Evolutionary conservation across 2,888 invertebrate genomes (phyloP).

Genomic region (Muschampia plurimacula): DNA sequence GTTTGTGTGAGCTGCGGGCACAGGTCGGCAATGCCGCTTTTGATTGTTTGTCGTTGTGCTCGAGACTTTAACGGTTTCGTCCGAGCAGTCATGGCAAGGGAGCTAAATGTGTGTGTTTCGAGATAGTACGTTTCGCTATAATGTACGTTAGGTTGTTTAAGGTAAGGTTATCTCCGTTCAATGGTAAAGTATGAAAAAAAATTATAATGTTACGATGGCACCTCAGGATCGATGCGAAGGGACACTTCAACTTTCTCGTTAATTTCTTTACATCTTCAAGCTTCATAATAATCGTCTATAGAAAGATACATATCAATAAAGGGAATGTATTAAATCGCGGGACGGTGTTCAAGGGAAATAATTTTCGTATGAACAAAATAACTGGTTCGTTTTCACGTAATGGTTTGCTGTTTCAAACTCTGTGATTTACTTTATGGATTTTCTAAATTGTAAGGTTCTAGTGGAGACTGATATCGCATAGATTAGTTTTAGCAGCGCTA

Average conservation of each 20-base stretch:
- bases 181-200: slow-evolving; percentile 72
- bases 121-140: slow-evolving; percentile 69
- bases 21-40: slow-evolving; percentile 38
- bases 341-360: slow-evolving; percentile 60
- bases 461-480: slow-evolving; percentile 86
- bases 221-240: slow-evolving; percentile 78
- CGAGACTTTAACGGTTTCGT: slow-evolving; percentile 43
- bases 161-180: slow-evolving; percentile 75
- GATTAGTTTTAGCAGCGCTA: slow-evolving; percentile 86
- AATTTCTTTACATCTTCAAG: slow-evolving; percentile 66
- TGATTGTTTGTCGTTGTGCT: slow-evolving; percentile 41
- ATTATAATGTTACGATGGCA: slow-evolving; percentile 70
- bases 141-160: slow-evolving; percentile 75
- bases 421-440: slow-evolving; percentile 85
- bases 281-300: slow-evolving; percentile 71
- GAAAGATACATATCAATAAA: slow-evolving; percentile 84
- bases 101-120: slow-evolving; percentile 59
- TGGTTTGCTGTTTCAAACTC: slow-evolving; percentile 83
- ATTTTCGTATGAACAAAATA: slow-evolving; percentile 62
- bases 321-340: slow-evolving; percentile 70
- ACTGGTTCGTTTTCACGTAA: slow-evolving; percentile 70
- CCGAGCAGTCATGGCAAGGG: slow-evolving; percentile 52
- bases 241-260: slow-evolving; percentile 73
- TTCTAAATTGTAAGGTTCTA: slow-evolving; percentile 85
- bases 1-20: slow-evolving; percentile 39